These are phyloP conservation scores for Microcebus ravelobensis DNA, from an alignment of 2,113 vertebrate species.

Conservation along the genomic window DNA sequence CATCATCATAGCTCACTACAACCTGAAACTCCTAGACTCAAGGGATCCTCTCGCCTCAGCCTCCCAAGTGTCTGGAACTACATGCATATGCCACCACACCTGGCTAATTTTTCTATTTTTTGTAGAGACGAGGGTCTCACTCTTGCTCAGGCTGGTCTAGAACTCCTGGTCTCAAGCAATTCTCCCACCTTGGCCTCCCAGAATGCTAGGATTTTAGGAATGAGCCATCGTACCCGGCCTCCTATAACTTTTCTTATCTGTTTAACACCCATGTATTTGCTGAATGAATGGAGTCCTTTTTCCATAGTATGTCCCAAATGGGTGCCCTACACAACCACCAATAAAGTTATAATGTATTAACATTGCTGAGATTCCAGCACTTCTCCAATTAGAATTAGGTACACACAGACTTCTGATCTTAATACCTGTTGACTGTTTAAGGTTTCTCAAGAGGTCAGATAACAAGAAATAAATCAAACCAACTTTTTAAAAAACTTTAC, in stretches of 20 bases:
- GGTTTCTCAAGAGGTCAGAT: not conserved
- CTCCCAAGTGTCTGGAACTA: too few species aligned
- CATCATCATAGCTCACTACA: too few species aligned
- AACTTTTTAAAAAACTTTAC: not conserved
- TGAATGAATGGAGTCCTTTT: not conserved
- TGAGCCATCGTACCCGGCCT: not conserved
- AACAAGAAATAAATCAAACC: slow-evolving; percentile 5
- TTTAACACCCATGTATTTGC: not conserved
- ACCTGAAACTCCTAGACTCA: too few species aligned
- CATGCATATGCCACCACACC: too few species aligned
- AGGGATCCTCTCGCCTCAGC: too few species aligned
- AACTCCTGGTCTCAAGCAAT: too few species aligned
- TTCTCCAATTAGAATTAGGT: not conserved
- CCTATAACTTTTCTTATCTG: not conserved
- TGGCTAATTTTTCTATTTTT: too few species aligned
- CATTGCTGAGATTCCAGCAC: not conserved
- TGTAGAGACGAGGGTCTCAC: too few species aligned
- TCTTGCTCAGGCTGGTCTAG: too few species aligned
- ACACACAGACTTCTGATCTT: not conserved
- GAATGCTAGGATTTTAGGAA: too few species aligned
- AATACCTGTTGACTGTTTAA: not conserved
- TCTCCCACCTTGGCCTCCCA: too few species aligned
- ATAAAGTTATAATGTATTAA: not conserved
- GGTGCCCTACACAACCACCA: not conserved
- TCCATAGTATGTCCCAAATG: not conserved